Percentiles rank a stretch among this genome's conserved stretches.
Evolutionary conservation across 1,140 invertebrate species (phyloP).

Genomic region (Nebria ingens): DNA sequence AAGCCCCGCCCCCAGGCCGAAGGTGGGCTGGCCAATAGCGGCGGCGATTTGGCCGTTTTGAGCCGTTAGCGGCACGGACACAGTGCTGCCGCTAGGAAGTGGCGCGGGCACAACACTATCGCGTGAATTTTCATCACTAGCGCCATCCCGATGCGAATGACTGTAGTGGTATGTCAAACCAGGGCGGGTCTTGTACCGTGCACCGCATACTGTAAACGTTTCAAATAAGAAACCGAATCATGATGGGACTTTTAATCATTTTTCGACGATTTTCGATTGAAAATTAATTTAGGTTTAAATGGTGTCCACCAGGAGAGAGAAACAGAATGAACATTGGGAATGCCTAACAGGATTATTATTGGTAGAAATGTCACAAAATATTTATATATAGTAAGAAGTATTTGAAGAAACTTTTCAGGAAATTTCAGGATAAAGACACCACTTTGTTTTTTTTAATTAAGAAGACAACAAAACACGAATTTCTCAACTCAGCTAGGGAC

Average conservation of each 20-base stretch:
- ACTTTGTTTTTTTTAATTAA: too few relatives aligned
- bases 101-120: conserved; percentile 31
- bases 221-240: conserved; percentile 20
- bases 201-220: conserved; percentile 76
- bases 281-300: background rate
- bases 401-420: too few relatives aligned
- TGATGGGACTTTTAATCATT: conserved; percentile 13
- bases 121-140: conserved; percentile 36
- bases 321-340: background rate
- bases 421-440: too few relatives aligned
- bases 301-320: background rate
- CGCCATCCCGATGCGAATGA: conserved; percentile 81
- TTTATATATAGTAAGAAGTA: too few relatives aligned
- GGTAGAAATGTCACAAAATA: too few relatives aligned
- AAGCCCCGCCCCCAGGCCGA: conserved; percentile 17
- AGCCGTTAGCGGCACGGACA: conserved; percentile 27
- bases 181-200: conserved; percentile 93
- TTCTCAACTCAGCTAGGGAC: conserved; percentile 21
- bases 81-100: conserved; percentile 17
- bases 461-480: too few relatives aligned
- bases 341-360: too few relatives aligned
- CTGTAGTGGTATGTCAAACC: conserved; percentile 95
- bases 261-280: background rate
- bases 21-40: conserved; percentile 19
- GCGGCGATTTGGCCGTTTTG: conserved; percentile 21